These are phyloP conservation scores for Sus cebifrons DNA, from an alignment of 2,797 vertebrate genomes.

Conservation along the genomic window DNA sequence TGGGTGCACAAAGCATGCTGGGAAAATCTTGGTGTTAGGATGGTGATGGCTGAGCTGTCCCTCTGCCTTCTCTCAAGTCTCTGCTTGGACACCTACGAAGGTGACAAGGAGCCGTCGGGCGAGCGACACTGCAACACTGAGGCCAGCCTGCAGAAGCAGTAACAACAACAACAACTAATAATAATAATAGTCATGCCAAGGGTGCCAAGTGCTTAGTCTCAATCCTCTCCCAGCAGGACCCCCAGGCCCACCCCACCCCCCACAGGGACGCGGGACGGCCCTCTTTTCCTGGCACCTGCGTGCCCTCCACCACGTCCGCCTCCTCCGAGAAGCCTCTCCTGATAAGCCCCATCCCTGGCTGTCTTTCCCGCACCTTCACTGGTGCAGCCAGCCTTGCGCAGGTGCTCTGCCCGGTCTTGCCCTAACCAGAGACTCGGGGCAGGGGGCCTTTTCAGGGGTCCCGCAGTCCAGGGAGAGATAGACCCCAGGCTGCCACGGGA, in stretches of 20 bases:
- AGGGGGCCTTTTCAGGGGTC: neutral
- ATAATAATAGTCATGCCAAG: no score
- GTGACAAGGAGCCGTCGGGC: neutral
- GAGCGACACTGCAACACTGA: rapidly evolving
- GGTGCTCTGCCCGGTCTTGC: no score
- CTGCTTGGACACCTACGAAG: rapidly evolving
- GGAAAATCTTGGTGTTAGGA: neutral
- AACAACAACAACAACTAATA: rapidly evolving
- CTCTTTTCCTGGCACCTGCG: neutral
- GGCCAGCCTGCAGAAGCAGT: rapidly evolving
- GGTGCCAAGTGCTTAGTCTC: neutral
- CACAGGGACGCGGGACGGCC: rapidly evolving
- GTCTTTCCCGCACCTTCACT: neutral
- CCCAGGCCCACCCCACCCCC: neutral
- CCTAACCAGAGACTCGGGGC: neutral
- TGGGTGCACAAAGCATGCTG: neutral
- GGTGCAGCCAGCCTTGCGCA: neutral
- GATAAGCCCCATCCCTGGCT: neutral
- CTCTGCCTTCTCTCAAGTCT: rapidly evolving
- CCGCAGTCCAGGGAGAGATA: neutral
- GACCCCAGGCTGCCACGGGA: no score
- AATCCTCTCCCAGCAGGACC: neutral
- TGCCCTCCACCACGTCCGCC: neutral
- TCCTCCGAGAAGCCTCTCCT: neutral
- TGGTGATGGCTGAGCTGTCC: rapidly evolving